Evolutionary conservation across 2,113 vertebrate genomes (phyloP), one percentile per base, ranked within the genome.

Genomic region (Nothocercus julius): DNA sequence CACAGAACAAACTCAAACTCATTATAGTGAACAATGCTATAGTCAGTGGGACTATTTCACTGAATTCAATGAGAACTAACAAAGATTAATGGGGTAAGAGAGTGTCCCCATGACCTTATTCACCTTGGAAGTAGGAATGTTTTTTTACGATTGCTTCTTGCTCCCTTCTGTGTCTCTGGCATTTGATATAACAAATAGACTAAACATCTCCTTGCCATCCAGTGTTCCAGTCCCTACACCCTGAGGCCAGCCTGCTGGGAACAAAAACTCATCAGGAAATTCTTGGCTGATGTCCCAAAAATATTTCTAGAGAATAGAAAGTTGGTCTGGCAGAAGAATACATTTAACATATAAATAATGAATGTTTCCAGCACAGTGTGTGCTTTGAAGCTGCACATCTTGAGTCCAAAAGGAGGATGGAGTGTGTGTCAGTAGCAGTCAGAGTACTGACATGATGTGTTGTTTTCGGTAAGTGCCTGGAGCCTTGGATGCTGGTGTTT

Each of bases 261-360:
- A 92, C 53, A 87, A 21, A 95, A 38, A 85, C 38, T 81, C 93
- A 85, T 90, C 80, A 92, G 90, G 58, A 94, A 91, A 95, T 90
- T 93, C 82, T 96, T 96, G 96, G 94, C 94, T 77, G 38, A 47
- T 11, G 51, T 95, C 95, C 93, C 85, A 95, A 94, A 95, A 94
- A 85, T 94, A 85, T 93, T 97, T 95, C 91, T 85, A 93, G 90
- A 82, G 76, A 94, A 94, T 8, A 96, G 85, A 95, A 95, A 89
- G 88, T 96, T 96, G 82, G 53, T 95, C 86, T 96, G 96, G 85
- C 90, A 95, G 75, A 62, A 89, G 75, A 89, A 79, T 70, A 73
- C 42, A 83, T 77, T 72, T 91, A 85, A 94, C 87, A 69, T 61
- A 90, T 95, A 95, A 94, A 95, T 95, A 97, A 95, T 94, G 64